Base-by-base conservation (phyloP, 2,113 vertebrate species). In the Aptenodytes patagonicus region DNA sequence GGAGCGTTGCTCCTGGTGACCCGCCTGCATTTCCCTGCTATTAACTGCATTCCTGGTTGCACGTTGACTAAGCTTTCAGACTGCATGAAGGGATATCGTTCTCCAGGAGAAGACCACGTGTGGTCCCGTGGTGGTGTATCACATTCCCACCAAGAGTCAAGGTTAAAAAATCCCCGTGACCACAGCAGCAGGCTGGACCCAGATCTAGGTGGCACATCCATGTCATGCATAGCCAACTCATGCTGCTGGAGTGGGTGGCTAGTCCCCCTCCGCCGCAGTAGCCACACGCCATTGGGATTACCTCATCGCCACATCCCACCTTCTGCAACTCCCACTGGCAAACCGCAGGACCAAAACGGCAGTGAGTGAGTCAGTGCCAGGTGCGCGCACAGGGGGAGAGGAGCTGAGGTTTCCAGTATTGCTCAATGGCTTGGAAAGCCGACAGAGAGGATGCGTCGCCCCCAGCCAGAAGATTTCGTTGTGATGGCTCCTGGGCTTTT, bases 401-500 rank as follows among this genome's bases (percentile, higher is more conserved):
- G 72, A 79, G 64, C 77, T 65, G 91, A 79, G 81, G 42, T 83
- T 93, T 96, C 79, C 85, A 90, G 12, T 81, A 81, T 17, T 94
- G 92, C 90, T 97, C 94, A 94, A 89, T 0, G 0, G 60, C 80
- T 93, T 78, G 87, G 95, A 79, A 95, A 79, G 83, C 49, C 4
- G 1, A 70, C 79, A 61, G 87, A 54, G 87, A 92, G 85, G 92
- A 90, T 89, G 51, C 9, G 0, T 93, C 7, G 2, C 86, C 81
- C 78, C 51, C 76, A 83, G 94, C 83, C 86, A 83, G 60, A 58
- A 92, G 85, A 72, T 61, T 92, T 36, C 4, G n/a, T 86, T 4
- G 2, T 95, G 93, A 89, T 86, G 78, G 93, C 86, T 97, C 76
- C 93, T 94, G 93, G 88, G 86, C 82, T 89, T 80, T 80, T 91